A percentile compares a stretch with the other conserved stretches of the same genome.
phyloP scores from a whole-genome alignment of 1,140 invertebrate species.

The Diorhabda sublineata region DNA sequence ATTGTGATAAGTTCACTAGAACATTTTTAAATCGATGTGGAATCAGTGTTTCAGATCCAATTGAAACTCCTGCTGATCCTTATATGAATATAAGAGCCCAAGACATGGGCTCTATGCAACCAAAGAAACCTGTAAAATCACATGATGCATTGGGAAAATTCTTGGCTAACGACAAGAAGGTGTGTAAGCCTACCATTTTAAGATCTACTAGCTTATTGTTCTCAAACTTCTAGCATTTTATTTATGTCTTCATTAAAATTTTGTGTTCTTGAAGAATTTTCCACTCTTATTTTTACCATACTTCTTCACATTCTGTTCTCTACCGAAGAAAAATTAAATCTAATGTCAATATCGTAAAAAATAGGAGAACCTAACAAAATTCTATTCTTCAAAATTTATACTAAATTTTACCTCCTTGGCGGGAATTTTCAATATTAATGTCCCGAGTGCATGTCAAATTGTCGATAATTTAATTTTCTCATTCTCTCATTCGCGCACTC shows the following conservation, averaged over 20 bases:
- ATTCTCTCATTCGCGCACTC: no score
- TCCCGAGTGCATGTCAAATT: no score
- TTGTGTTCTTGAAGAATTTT: no score
- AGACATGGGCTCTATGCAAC: slow-evolving; percentile 32
- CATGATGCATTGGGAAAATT: slow-evolving; percentile 64
- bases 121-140: slow-evolving; percentile 54
- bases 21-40: slow-evolving; percentile 79
- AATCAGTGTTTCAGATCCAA: slow-evolving; percentile 71
- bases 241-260: no score
- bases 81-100: slow-evolving; percentile 49
- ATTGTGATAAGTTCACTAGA: slow-evolving; percentile 82
- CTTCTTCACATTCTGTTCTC: no score
- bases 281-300: no score
- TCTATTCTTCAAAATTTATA: background rate
- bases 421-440: no score
- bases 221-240: no score
- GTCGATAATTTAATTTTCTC: no score
- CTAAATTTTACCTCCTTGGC: background rate
- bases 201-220: no score
- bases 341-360: no score
- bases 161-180: slow-evolving; percentile 69
- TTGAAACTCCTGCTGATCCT: slow-evolving; percentile 57
- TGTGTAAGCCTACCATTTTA: slow-evolving; percentile 38
- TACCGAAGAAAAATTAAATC: no score
- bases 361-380: background rate